Evolutionary conservation across 2,797 vertebrate species (phyloP).

Genomic region (Cygnus olor): DNA sequence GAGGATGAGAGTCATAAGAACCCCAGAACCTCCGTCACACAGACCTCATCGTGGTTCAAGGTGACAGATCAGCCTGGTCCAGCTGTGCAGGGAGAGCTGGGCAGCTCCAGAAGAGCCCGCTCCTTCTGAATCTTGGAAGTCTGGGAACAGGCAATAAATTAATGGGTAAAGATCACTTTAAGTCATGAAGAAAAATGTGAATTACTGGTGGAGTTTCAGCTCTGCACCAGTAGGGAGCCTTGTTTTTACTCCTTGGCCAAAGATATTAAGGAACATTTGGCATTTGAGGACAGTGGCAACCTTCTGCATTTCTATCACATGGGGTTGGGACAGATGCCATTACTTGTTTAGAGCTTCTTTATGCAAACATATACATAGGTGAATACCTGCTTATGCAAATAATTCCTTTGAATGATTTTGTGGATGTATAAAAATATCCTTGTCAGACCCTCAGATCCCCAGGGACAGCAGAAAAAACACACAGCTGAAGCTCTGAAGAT

Average conservation of each 20-base stretch:
- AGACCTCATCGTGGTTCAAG: background rate
- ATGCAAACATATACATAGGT: background rate
- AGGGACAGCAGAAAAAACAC: background rate
- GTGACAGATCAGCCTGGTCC: background rate
- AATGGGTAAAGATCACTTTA: background rate
- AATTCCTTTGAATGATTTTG: background rate
- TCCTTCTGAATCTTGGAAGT: background rate
- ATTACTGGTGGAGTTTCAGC: background rate
- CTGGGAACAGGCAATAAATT: background rate
- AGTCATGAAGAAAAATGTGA: background rate
- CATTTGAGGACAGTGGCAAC: background rate
- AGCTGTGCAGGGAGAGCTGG: background rate
- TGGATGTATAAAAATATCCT: background rate
- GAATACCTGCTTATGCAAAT: background rate
- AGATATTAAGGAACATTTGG: background rate
- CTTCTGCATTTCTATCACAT: background rate
- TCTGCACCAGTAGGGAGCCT: background rate
- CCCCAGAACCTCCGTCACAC: background rate
- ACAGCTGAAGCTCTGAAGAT: background rate
- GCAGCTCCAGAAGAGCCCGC: background rate
- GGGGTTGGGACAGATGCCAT: background rate
- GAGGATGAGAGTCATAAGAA: background rate
- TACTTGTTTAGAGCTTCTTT: background rate
- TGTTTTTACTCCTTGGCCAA: background rate
- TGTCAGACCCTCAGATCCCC: background rate